Base-by-base conservation (phyloP, 2,888 invertebrate genomes). In the Limnephilus auricula region DNA sequence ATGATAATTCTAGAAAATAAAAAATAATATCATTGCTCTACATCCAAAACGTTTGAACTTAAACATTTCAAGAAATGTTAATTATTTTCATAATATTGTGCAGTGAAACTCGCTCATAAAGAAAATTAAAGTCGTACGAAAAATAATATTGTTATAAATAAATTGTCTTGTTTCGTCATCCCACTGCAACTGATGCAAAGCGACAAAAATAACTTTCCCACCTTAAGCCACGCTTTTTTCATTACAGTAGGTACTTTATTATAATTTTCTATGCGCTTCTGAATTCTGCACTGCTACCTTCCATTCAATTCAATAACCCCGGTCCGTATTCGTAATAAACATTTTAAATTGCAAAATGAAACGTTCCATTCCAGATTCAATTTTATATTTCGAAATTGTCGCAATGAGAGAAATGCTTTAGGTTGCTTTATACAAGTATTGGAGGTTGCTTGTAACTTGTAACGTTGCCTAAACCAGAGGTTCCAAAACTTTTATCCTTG, bases 271-370 rank as follows among this genome's bases (percentile, higher is more conserved):
- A 25, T 6, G 65, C 65, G 65, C 65, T 65, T 65, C 65, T 25
- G 65, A 9, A 15, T 45, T 45, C 45, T 45, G 45, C 15, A 25
- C n/a, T 6, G 65, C 65, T 65, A n/a, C 10, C 40, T 84, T 84
- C 37, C 25, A 84, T 84, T 84, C 37, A 37, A 84, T 84, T 84
- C 34, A 13, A 84, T 84, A 84, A 40, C 25, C 37, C n/a, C n/a
- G n/a, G 40, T n/a, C 34, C n/a, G 31, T n/a, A 37, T 37, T 84
- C 84, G 34, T 40, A 84, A 37, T 84, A 84, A 84, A 40, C 37
- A n/a, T 84, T 84, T 25, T n/a, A 84, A 84, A 40, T 84, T 32
- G 84, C 34, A 84, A 84, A 40, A 84, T n/a, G 84, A 37, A 37
- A 40, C 37, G 40, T 84, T 84, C 40, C 40, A 37, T 84, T 84